Evolutionary conservation across 92 coral and sea anemone genomes (phyloP).

Genomic region (Phenganax subtilis): DNA sequence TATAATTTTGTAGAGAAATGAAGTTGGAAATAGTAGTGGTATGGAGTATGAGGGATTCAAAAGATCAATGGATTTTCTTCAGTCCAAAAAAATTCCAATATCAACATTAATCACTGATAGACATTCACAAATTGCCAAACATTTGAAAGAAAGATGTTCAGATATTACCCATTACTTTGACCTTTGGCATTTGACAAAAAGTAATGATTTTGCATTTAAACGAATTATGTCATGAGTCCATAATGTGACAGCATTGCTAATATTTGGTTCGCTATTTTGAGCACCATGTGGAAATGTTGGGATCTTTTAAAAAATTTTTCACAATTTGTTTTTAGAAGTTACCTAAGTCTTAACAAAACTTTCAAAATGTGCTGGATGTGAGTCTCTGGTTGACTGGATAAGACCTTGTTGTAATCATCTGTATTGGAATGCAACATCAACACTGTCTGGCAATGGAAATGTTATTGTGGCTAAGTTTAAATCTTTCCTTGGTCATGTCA

Average conservation of each 20-base stretch:
- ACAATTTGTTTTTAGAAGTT: background rate
- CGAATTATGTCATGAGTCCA: background rate
- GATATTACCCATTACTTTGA: slow-evolving; percentile 61
- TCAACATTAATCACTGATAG: slow-evolving; percentile 52
- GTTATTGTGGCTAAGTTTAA: slow-evolving; percentile 10
- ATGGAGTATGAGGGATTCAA: slow-evolving; percentile 22
- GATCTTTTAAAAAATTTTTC: background rate
- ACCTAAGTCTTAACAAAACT: slow-evolving; percentile 2
- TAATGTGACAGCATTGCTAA: background rate
- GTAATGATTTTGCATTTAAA: slow-evolving; percentile 25
- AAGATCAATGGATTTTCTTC: background rate
- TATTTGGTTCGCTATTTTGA: background rate
- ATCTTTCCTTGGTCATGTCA: slow-evolving; percentile 14
- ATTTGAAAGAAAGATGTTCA: slow-evolving; percentile 44
- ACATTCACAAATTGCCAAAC: slow-evolving; percentile 41
- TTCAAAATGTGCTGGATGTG: slow-evolving; percentile 6
- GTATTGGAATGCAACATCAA: slow-evolving; percentile 23
- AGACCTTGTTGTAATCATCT: slow-evolving; percentile 15
- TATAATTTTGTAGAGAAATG: slow-evolving; percentile 30
- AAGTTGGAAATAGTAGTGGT: slow-evolving; percentile 43
- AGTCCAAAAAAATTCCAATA: no score
- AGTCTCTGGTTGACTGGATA: slow-evolving; percentile 1
- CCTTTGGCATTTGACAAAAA: slow-evolving; percentile 57
- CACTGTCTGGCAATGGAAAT: slow-evolving; percentile 12
- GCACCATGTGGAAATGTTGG: no score